Percentiles rank a stretch among this genome's conserved stretches.
These are phyloP conservation scores for Drosophila equinoxialis DNA, from an alignment of 1,140 invertebrate genomes.

Conservation along the genomic window DNA sequence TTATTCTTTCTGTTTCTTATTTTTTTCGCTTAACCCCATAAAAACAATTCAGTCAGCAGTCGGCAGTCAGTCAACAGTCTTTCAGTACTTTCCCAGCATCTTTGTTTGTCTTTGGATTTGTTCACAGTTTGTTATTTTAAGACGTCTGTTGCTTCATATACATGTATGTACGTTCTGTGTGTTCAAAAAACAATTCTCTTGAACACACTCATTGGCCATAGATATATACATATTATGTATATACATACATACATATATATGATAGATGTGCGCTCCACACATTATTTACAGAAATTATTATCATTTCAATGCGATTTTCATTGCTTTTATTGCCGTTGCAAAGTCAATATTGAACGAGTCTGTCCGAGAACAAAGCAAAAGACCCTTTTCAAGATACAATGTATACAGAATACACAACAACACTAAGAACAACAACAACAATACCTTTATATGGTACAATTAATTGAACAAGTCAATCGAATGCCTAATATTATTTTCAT, in stretches of 20 bases:
- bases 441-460: slow-evolving; percentile 5
- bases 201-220: slow-evolving; percentile 32
- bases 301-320: slow-evolving; percentile 70
- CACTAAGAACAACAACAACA: slow-evolving; percentile 6
- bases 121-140: slow-evolving; percentile 57
- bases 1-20: neutral
- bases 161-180: slow-evolving; percentile 10
- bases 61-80: slow-evolving; percentile 9
- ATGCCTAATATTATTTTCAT: slow-evolving; percentile 13
- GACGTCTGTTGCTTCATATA: slow-evolving; percentile 17
- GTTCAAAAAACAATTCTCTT: slow-evolving; percentile 30
- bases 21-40: slow-evolving; percentile 13
- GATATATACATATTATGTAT: slow-evolving; percentile 22
- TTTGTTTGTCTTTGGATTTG: slow-evolving; percentile 35
- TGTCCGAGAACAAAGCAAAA: slow-evolving; percentile 10
- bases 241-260: neutral
- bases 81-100: slow-evolving; percentile 19
- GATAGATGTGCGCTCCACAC: slow-evolving; percentile 10
- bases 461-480: slow-evolving; percentile 54
- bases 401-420: slow-evolving; percentile 8
- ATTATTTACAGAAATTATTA: slow-evolving; percentile 71
- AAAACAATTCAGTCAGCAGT: slow-evolving; percentile 12
- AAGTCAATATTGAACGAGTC: slow-evolving; percentile 55
- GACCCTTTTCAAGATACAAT: slow-evolving; percentile 36
- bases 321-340: slow-evolving; percentile 62